A percentile compares a stretch with the other conserved stretches of the same genome.
Evolutionary conservation across 53 echinoderm and acorn worm genomes (phyloP).

Genomic region (Antedon mediterranea): DNA sequence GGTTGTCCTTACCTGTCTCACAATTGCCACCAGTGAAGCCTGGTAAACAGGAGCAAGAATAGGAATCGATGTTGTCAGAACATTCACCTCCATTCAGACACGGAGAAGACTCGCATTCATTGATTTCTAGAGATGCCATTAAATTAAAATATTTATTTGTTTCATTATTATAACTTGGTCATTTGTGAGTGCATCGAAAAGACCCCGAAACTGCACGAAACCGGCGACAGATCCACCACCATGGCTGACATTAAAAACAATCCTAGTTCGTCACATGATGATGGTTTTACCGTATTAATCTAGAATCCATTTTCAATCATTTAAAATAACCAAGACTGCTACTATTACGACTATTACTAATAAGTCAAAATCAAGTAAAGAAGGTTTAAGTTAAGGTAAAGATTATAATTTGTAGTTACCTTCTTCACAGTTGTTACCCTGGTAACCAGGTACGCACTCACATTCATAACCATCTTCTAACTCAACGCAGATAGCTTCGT

Average conservation of each 20-base stretch:
- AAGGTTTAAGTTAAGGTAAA: too few species aligned
- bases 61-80: neutral
- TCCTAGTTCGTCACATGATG: too few species aligned
- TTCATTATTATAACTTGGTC: too few species aligned
- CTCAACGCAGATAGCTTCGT: neutral
- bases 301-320: too few species aligned
- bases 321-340: too few species aligned
- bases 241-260: too few species aligned
- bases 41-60: neutral
- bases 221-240: too few species aligned
- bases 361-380: too few species aligned
- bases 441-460: neutral
- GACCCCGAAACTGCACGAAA: too few species aligned
- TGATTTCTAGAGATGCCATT: neutral
- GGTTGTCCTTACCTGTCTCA: neutral
- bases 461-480: neutral
- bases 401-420: neutral
- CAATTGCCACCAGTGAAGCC: neutral
- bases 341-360: too few species aligned
- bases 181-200: too few species aligned
- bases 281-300: too few species aligned
- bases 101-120: neutral
- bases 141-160: neutral
- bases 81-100: neutral
- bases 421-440: neutral